phyloP scores from a whole-genome alignment of 2,113 vertebrate species.

The Rhinoderma darwinii region DNA sequence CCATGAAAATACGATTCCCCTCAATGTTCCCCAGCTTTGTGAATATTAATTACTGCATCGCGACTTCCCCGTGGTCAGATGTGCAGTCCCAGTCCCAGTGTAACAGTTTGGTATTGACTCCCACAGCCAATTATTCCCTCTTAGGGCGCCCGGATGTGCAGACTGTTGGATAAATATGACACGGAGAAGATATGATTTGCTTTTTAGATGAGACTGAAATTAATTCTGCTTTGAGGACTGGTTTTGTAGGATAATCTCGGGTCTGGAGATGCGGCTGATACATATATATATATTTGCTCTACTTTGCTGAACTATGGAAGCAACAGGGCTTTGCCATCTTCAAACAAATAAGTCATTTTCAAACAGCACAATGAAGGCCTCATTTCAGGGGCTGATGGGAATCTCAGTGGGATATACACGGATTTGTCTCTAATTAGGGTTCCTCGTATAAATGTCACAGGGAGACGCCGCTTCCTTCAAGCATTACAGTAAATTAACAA shows the following conservation, averaged over 20 bases:
- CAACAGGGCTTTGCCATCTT: slow-evolving; percentile 45
- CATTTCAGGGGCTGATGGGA: slow-evolving; percentile 55
- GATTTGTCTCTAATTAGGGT: slow-evolving; percentile 63
- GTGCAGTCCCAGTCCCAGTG: not conserved
- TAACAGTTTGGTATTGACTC: not conserved
- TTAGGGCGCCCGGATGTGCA: not conserved
- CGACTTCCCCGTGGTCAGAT: not conserved
- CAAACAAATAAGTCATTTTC: slow-evolving; percentile 60
- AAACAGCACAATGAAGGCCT: slow-evolving; percentile 56
- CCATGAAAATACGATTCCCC: too few relatives aligned
- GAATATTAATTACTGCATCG: not conserved
- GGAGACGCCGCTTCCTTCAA: slow-evolving; percentile 54
- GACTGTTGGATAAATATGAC: slow-evolving; percentile 21
- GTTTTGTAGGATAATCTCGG: slow-evolving; percentile 6
- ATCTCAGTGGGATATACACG: slow-evolving; percentile 56
- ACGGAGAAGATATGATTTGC: slow-evolving; percentile 18
- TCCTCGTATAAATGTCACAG: slow-evolving; percentile 62
- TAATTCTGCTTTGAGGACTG: not conserved
- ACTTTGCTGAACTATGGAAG: slow-evolving; percentile 48
- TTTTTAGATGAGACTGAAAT: slow-evolving; percentile 28
- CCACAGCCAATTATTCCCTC: slow-evolving; percentile 18
- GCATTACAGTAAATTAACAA: slow-evolving; percentile 61
- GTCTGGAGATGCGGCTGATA: not conserved
- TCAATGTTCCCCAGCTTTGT: not conserved
- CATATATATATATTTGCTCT: slow-evolving; percentile 34